Percentiles rank a stretch among this genome's conserved stretches.
Conservation (phyloP, 2,888 invertebrate species). For the Hemistola chrysoprasaria region DNA sequence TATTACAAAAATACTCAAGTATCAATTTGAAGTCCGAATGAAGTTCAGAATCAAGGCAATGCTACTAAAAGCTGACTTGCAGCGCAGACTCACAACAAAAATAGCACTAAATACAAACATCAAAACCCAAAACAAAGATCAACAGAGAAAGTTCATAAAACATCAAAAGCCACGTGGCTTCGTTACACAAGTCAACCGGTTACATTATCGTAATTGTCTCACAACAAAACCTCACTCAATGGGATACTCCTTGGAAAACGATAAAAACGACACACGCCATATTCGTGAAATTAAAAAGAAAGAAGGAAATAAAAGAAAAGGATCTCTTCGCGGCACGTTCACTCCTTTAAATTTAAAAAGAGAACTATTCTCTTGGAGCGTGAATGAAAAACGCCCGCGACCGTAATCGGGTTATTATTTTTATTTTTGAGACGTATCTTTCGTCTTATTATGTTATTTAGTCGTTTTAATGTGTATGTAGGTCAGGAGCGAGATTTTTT, state of each 20-base stretch:
- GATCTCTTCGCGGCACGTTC: conserved; percentile 70
- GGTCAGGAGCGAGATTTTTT: conserved; percentile 74
- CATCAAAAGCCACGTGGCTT: conserved; percentile 47
- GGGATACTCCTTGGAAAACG: conserved; percentile 69
- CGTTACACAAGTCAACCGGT: conserved; percentile 33
- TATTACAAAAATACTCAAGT: too few species aligned
- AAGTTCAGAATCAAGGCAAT: too few species aligned
- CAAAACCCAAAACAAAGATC: too few species aligned
- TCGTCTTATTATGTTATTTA: conserved; percentile 63
- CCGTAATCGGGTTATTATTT: conserved; percentile 80
- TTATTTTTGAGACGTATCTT: conserved; percentile 59
- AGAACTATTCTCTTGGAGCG: conserved; percentile 76
- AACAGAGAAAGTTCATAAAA: conserved; percentile 16
- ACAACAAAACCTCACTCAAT: conserved; percentile 65
- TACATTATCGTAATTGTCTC: conserved; percentile 61
- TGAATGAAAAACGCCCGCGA: conserved; percentile 78
- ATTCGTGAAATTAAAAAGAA: conserved; percentile 81
- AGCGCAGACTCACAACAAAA: too few species aligned
- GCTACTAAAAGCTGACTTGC: too few species aligned
- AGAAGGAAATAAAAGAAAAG: conserved; percentile 65
- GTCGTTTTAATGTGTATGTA: conserved; percentile 74
- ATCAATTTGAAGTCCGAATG: too few species aligned
- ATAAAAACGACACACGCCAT: conserved; percentile 76
- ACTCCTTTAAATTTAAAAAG: conserved; percentile 72
- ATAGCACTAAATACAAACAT: too few species aligned